Conservation (phyloP, 1,140 invertebrate genomes). For the Drosophila sp. region DNA sequence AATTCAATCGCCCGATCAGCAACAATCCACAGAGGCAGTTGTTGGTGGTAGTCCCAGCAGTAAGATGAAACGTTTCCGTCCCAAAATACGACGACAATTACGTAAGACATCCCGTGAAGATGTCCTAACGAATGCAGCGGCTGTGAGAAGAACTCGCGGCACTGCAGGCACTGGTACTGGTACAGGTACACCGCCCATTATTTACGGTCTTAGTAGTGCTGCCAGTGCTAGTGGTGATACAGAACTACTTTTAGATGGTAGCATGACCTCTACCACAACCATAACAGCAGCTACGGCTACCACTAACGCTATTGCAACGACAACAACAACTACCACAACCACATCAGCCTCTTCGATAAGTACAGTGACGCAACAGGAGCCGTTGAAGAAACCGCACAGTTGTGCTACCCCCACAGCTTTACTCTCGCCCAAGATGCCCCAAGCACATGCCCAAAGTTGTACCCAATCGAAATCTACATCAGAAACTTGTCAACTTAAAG, state of each 20-base stretch:
- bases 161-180: background rate
- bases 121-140: slow-evolving; percentile 59
- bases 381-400: slow-evolving; percentile 47
- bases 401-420: slow-evolving; percentile 63
- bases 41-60: slow-evolving; percentile 67
- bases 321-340: slow-evolving; percentile 22
- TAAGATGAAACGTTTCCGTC: slow-evolving; percentile 81
- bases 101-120: slow-evolving; percentile 75
- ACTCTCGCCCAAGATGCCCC: slow-evolving; percentile 55
- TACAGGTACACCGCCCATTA: slow-evolving; percentile 32
- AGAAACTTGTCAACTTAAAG: slow-evolving; percentile 87
- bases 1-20: slow-evolving; percentile 67
- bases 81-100: slow-evolving; percentile 77
- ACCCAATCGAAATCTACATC: slow-evolving; percentile 76
- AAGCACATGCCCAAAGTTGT: background rate
- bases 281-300: slow-evolving; percentile 20
- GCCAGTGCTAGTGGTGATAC: slow-evolving; percentile 57
- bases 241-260: slow-evolving; percentile 68
- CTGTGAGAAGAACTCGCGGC: slow-evolving; percentile 36
- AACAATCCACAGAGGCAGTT: slow-evolving; percentile 33
- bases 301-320: slow-evolving; percentile 13
- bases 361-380: slow-evolving; percentile 26
- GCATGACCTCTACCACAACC: slow-evolving; percentile 53
- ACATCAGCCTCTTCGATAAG: slow-evolving; percentile 39
- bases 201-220: slow-evolving; percentile 63